phyloP scores from a whole-genome alignment of 1,140 invertebrate species.

The Bombus sibiricus region DNA sequence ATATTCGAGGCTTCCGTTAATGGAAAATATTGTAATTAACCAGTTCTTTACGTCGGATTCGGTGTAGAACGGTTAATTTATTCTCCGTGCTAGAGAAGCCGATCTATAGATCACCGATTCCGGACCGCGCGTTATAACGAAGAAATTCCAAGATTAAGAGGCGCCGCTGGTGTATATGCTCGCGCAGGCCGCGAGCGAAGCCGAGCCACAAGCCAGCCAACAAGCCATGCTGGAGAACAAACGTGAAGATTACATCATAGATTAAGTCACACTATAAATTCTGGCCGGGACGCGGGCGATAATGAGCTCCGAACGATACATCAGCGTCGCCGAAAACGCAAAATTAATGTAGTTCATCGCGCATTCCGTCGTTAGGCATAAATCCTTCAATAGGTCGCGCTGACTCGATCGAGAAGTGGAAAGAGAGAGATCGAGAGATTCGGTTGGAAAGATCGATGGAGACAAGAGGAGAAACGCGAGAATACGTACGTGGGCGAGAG shows the following conservation, averaged over 20 bases:
- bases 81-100: conserved; percentile 18
- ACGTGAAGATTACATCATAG: conserved; percentile 68
- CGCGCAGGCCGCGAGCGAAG: not conserved
- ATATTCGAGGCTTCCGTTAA: not conserved
- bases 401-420: conserved; percentile 27
- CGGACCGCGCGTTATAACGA: conserved; percentile 55
- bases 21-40: conserved; percentile 32
- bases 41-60: not conserved
- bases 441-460: conserved; percentile 8
- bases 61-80: conserved; percentile 28
- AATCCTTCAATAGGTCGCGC: conserved; percentile 57
- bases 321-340: conserved; percentile 66
- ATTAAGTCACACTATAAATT: conserved; percentile 68
- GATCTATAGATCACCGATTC: conserved; percentile 64
- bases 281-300: conserved; percentile 55
- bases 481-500: conserved; percentile 28
- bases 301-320: conserved; percentile 64
- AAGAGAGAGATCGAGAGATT: not conserved
- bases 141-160: conserved; percentile 67
- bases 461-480: conserved; percentile 13
- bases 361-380: conserved; percentile 52
- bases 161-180: conserved; percentile 49
- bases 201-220: not conserved
- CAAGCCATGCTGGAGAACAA: conserved; percentile 29
- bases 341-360: conserved; percentile 66